Evolutionary conservation across 2,888 invertebrate species (phyloP), one percentile per base, ranked within the genome.

Genomic region (Acleris literana): DNA sequence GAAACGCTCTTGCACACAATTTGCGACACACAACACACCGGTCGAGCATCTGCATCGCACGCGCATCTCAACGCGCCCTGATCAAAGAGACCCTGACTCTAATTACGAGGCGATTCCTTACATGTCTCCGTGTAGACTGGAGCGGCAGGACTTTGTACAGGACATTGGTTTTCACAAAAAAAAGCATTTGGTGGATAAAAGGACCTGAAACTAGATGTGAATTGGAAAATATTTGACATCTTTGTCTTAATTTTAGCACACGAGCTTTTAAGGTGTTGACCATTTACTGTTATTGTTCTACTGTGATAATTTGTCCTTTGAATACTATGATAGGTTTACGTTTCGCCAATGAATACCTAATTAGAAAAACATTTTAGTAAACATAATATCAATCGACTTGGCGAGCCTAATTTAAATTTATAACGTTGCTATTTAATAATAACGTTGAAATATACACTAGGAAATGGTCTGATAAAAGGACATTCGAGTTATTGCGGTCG

Each of bases 81-180:
- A 66, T 66, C 66, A 66, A 66, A 66, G 62, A 22, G 9, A 44
- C 3, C n/a, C 51, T 55, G 51, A 52, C 56, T 25, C 29, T 55
- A 61, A 65, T 52, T 39, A 48, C 51, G 44, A 22, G 22, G 17
- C 25, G 57, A 48, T 55, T 39, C 44, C 9, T 56, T 44, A 5
- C 61, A 62, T 39, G 56, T 39, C 16, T 62, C 57, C 56, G 46
- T 39, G 17, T n/a, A 7, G 33, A 11, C 58, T 33, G 29, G 7
- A 54, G 18, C 20, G 46, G 11, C 44, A 44, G 56, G 44, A 33
- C 9, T 33, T 33, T 33, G 33, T 9, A 13, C 39, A 39, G 39
- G 39, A 13, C 39, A 13, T 20, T 46, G 22, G 22, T 29, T 57
- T 57, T 46, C 7, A 43, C 7, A n/a, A 22, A 22, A 11, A 29